Percentiles rank a stretch among this genome's conserved stretches.
phyloP scores from a whole-genome alignment of 2,888 invertebrate species.

The Thyatira batis region DNA sequence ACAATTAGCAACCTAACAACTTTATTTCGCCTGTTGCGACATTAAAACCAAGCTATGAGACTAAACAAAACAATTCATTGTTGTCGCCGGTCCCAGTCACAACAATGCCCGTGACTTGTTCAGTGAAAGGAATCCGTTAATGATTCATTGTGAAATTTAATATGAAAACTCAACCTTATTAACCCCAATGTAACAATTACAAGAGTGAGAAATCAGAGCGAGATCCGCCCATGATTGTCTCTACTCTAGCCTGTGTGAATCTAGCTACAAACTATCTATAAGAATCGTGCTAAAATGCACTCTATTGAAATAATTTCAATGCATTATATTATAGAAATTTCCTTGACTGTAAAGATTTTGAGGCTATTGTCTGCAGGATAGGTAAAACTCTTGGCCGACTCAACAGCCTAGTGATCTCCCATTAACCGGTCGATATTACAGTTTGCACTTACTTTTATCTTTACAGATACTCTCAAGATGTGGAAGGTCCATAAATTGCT shows the following conservation, averaged over 20 bases:
- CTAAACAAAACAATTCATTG: constrained; percentile 46
- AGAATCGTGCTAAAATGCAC: background rate
- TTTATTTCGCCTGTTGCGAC: constrained; percentile 26
- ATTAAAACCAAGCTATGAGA: constrained; percentile 16
- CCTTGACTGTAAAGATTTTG: background rate
- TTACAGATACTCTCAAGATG: constrained; percentile 49
- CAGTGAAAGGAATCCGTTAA: constrained; percentile 64
- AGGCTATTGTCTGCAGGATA: background rate
- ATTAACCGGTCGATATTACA: constrained; percentile 22
- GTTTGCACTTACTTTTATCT: constrained; percentile 27
- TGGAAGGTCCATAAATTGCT: constrained; percentile 26
- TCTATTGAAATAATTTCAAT: background rate
- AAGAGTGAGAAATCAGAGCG: constrained; percentile 54
- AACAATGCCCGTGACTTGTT: constrained; percentile 40
- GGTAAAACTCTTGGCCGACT: background rate
- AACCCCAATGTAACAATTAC: constrained; percentile 60
- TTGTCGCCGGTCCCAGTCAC: constrained; percentile 38
- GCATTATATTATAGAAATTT: background rate
- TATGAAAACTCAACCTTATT: constrained; percentile 59
- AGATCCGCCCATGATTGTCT: constrained; percentile 41
- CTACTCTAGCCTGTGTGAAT: constrained; percentile 45
- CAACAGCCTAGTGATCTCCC: background rate
- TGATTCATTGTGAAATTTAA: constrained; percentile 60
- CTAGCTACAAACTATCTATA: constrained; percentile 5
- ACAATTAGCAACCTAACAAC: constrained; percentile 15